Evolutionary conservation across 2,888 invertebrate species (phyloP), one percentile per base, ranked within the genome.

Genomic region (Tillus elongatus): DNA sequence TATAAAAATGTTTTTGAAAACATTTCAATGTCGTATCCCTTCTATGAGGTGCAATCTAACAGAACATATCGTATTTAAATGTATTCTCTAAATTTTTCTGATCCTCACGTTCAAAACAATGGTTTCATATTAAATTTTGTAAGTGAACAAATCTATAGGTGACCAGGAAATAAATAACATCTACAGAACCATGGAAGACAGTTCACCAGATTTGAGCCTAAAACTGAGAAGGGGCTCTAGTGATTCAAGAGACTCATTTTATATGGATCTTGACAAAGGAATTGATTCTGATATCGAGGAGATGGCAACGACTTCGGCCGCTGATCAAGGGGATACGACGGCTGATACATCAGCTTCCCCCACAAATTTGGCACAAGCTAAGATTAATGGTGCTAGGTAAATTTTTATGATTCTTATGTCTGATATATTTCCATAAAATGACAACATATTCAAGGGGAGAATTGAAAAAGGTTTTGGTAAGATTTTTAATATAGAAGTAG

Each of bases 231-330:
- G 87, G 40, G 86, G 87, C 35, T 87, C 86, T 24, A 86, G 85
- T 61, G 88, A 87, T 66, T 88, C 88, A 19, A 73, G 87, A 46
- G 88, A 88, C 64, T 87, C 86, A 37, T 88, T 87, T 64, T 88
- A 88, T 58, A 86, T 88, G 87, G 87, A 88, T 68, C 86, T 88
- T 61, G 88, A 86, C 54, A 85, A 84, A 70, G 88, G 88, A 42
- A 88, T 88, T 61, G 88, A 88, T 66, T 87, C 87, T 12, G 88
- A 89, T 60, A 88, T 87, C 54, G 87, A 87, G 63, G 87, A 87
- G 66, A 84, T 86, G 58, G 72, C 75, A 37, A 79, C 82, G 30
- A 81, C 81, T 37, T 76, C 78, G 33, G 68, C 69, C 39, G 71
- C 75, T 30, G 70, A 69, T 50, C 58, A 53, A 30, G 60, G 54